phyloP scores from a whole-genome alignment of 1,140 invertebrate species.

The Neodiprion virginianus region DNA sequence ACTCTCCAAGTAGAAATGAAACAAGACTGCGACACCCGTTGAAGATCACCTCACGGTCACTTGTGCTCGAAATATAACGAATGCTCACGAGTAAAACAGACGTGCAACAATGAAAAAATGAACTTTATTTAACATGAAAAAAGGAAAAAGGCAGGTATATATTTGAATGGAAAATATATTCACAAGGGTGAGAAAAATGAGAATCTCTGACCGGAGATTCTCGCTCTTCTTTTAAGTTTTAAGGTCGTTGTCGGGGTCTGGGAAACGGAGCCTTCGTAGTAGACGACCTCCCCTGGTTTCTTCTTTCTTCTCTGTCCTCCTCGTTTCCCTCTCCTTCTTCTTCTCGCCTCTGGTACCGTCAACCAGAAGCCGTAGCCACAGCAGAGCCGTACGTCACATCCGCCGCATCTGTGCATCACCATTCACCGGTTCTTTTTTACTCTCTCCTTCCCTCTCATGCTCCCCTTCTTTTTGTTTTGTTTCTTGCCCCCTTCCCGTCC shows the following conservation, averaged over 20 bases:
- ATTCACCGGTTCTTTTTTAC: slow-evolving; percentile 40
- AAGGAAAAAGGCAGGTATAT: too few relatives aligned
- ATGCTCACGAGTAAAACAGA: too few relatives aligned
- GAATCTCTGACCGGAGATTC: not conserved
- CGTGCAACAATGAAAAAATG: too few relatives aligned
- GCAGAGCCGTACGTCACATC: slow-evolving; percentile 43
- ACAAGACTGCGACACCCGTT: too few relatives aligned
- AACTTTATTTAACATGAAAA: not conserved
- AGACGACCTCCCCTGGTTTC: not conserved
- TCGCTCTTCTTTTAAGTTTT: not conserved
- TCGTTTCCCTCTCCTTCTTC: not conserved
- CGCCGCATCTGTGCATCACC: slow-evolving; percentile 56
- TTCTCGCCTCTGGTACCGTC: not conserved
- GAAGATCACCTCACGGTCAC: too few relatives aligned
- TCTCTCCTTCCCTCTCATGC: not conserved
- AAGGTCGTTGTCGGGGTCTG: slow-evolving; percentile 1
- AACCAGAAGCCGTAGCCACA: slow-evolving; percentile 19
- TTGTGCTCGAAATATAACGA: too few relatives aligned
- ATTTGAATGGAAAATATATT: too few relatives aligned
- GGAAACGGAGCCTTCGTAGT: not conserved
- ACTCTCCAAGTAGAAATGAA: too few relatives aligned
- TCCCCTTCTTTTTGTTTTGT: not conserved
- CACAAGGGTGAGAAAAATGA: not conserved
- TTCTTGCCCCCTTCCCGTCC: not conserved
- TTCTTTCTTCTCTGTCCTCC: slow-evolving; percentile 2